Conservation (phyloP, 30 jellyfish, hydroid and myxozoan species). For the Pseudorhiza aurosa region DNA sequence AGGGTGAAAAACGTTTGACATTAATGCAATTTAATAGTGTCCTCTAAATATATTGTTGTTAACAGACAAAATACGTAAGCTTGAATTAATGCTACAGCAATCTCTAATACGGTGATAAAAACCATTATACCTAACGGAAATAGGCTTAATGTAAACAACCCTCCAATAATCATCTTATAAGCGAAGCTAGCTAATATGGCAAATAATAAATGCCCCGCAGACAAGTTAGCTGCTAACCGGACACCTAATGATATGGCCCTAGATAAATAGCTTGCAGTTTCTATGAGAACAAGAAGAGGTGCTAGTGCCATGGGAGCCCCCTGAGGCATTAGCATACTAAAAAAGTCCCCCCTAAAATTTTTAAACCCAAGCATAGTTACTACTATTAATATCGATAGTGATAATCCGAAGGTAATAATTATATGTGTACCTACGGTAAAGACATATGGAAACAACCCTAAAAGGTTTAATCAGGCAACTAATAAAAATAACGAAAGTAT, state of each 20-base stretch:
- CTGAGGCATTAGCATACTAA: conserved; percentile 43
- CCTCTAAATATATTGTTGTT: conserved; percentile 38
- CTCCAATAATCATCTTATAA: neutral
- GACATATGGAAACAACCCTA: conserved; percentile 54
- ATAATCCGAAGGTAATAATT: conserved; percentile 19
- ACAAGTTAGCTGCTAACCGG: conserved; percentile 64
- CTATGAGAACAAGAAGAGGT: conserved; percentile 61
- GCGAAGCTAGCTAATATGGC: conserved; percentile 53
- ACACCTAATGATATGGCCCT: conserved; percentile 69
- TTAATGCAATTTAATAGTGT: conserved; percentile 54
- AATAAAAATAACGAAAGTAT: neutral
- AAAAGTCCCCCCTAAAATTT: neutral
- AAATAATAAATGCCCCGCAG: conserved; percentile 68
- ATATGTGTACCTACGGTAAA: conserved; percentile 52
- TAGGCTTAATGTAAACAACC: neutral
- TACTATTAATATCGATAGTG: neutral
- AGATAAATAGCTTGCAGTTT: conserved; percentile 61
- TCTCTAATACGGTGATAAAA: conserved; percentile 43
- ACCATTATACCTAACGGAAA: conserved; percentile 26
- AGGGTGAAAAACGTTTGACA: conserved; percentile 57
- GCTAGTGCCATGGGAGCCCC: conserved; percentile 70
- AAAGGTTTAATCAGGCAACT: neutral
- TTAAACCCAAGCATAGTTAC: conserved; percentile 14
- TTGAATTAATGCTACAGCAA: conserved; percentile 59
- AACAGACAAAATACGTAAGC: conserved; percentile 66